Percentiles rank a stretch among this genome's conserved stretches.
These are phyloP conservation scores for Manis javanica DNA, from an alignment of 2,797 vertebrate genomes.

Conservation along the genomic window DNA sequence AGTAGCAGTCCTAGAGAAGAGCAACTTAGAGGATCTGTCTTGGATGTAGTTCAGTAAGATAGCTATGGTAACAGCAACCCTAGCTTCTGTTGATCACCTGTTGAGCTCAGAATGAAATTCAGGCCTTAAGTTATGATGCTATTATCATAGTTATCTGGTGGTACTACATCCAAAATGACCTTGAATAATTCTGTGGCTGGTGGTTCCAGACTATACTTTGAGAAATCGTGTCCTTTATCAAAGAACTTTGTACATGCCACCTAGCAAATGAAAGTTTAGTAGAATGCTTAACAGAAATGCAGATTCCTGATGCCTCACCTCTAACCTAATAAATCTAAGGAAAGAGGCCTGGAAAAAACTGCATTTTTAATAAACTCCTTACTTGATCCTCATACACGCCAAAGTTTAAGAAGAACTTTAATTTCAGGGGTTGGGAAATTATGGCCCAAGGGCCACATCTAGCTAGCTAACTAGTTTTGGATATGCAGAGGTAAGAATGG, in stretches of 20 bases:
- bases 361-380: neutral
- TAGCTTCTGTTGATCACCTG: neutral
- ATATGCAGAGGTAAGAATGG: neutral
- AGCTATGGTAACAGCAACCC: neutral
- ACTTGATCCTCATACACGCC: neutral
- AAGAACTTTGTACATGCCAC: neutral
- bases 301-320: neutral
- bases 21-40: conserved; percentile 6
- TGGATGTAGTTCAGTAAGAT: conserved; percentile 24
- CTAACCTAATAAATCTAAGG: neutral
- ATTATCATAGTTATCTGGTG: neutral
- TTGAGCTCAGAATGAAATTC: neutral
- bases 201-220: neutral
- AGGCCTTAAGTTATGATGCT: neutral
- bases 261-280: neutral
- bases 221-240: neutral
- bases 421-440: neutral
- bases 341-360: neutral
- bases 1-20: neutral
- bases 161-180: conserved; percentile 40
- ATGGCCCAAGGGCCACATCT: neutral
- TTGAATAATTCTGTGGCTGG: neutral
- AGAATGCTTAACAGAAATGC: neutral
- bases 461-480: neutral
- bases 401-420: neutral